Percentiles rank a stretch among this genome's conserved stretches.
Conservation (phyloP, 2,113 vertebrate genomes). For the Rhineura floridana region DNA sequence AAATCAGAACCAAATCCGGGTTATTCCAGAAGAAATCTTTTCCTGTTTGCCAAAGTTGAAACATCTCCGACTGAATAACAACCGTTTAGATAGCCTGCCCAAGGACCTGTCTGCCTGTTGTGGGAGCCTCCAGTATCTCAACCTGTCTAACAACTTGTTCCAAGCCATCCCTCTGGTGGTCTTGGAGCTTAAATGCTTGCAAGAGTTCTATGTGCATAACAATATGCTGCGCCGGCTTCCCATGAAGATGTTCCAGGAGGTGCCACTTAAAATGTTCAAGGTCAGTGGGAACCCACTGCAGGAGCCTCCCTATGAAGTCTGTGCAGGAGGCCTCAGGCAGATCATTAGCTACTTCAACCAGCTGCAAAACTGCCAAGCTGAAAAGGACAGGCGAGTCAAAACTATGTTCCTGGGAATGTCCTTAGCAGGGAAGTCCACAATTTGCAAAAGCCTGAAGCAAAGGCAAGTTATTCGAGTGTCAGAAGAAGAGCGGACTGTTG, state of each 20-base stretch:
- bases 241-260: constrained; percentile 60
- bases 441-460: constrained; percentile 71
- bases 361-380: constrained; percentile 40
- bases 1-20: constrained; percentile 75
- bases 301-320: constrained; percentile 71
- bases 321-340: constrained; percentile 70
- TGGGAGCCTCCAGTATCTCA: constrained; percentile 69
- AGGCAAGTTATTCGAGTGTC: constrained; percentile 50
- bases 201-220: constrained; percentile 70
- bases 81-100: constrained; percentile 66
- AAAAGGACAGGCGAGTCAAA: constrained; percentile 71
- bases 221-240: constrained; percentile 71
- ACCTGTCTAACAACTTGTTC: constrained; percentile 74
- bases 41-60: constrained; percentile 62
- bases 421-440: constrained; percentile 74
- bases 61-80: constrained; percentile 74
- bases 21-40: constrained; percentile 63
- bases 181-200: constrained; percentile 56
- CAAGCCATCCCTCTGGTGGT: constrained; percentile 55
- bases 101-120: constrained; percentile 66
- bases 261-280: constrained; percentile 63
- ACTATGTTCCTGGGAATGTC: constrained; percentile 78
- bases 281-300: constrained; percentile 69
- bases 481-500: constrained; percentile 64
- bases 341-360: constrained; percentile 73